Evolutionary conservation across 2,113 vertebrate genomes (phyloP).

Genomic region (Nothobranchius kuhntae): DNA sequence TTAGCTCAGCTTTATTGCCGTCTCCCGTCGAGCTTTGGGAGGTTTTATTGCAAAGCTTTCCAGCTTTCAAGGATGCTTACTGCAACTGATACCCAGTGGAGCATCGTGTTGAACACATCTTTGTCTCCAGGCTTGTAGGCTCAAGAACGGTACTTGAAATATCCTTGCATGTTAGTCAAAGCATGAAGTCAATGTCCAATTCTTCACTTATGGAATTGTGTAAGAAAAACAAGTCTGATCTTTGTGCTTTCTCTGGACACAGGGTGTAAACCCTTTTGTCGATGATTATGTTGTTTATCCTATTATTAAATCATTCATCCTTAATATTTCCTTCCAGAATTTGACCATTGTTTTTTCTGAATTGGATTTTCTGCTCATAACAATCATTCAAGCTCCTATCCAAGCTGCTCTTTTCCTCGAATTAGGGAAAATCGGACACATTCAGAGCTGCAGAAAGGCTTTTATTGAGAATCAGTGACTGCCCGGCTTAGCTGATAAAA

Average conservation of each 20-base stretch:
- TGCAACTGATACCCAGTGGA: slow-evolving; percentile 30
- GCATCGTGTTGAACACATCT: slow-evolving; percentile 29
- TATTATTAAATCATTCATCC: slow-evolving; percentile 12
- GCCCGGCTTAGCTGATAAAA: slow-evolving; percentile 54
- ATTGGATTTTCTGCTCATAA: slow-evolving; percentile 10
- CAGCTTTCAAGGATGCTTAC: slow-evolving; percentile 10
- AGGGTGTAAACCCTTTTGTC: neutral
- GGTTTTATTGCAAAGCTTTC: slow-evolving; percentile 33
- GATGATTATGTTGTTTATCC: neutral
- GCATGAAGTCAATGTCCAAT: neutral
- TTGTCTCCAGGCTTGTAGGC: slow-evolving; percentile 22
- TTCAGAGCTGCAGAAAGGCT: slow-evolving; percentile 28
- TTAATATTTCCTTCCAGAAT: slow-evolving; percentile 1
- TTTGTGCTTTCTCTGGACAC: neutral
- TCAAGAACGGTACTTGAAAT: slow-evolving; percentile 5
- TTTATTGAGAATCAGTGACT: slow-evolving; percentile 40
- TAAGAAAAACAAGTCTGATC: neutral
- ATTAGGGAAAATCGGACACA: neutral
- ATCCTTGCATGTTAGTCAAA: slow-evolving; percentile 1
- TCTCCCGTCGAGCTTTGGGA: slow-evolving; percentile 5
- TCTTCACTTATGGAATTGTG: neutral
- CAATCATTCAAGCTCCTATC: slow-evolving; percentile 10
- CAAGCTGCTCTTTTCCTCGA: slow-evolving; percentile 17
- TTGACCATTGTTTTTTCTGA: neutral
- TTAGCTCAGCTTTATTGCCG: slow-evolving; percentile 32